These are phyloP conservation scores for Petrolisthes cinctipes DNA, from an alignment of 2,888 invertebrate genomes.

Conservation along the genomic window DNA sequence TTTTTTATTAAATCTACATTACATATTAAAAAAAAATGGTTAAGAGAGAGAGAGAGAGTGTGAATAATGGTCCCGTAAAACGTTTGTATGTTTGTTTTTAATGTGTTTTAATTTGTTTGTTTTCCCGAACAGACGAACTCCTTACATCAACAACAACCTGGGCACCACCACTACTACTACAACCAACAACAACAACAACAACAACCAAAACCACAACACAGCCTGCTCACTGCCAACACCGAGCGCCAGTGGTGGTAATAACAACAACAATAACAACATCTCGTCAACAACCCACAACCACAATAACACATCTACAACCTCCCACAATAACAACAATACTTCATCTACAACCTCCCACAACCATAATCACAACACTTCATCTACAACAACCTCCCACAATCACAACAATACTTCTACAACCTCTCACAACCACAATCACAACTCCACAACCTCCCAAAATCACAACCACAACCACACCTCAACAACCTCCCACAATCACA, in stretches of 20 bases:
- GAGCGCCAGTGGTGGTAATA: constrained; percentile 5
- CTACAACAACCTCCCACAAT: not conserved
- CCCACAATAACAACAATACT: not conserved
- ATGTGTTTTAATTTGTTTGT: not conserved
- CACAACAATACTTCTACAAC: not conserved
- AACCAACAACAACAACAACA: constrained; percentile 14
- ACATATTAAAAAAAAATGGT: no score
- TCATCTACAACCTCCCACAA: constrained; percentile 14
- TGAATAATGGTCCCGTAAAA: not conserved
- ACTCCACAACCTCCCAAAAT: not conserved
- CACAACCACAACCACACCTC: not conserved
- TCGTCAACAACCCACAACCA: no score
- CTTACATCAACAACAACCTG: constrained; percentile 58
- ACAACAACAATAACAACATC: no score
- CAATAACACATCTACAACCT: no score
- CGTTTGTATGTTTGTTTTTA: not conserved
- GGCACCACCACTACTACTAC: constrained; percentile 25
- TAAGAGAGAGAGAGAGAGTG: no score
- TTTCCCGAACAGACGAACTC: constrained; percentile 44
- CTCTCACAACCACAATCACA: no score
- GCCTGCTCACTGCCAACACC: no score
- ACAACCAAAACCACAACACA: constrained; percentile 11
- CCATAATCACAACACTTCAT: not conserved
- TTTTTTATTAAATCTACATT: no score
- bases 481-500: no score